These are phyloP conservation scores for Laterallus jamaicensis DNA, from an alignment of 2,113 vertebrate species.

Conservation along the genomic window DNA sequence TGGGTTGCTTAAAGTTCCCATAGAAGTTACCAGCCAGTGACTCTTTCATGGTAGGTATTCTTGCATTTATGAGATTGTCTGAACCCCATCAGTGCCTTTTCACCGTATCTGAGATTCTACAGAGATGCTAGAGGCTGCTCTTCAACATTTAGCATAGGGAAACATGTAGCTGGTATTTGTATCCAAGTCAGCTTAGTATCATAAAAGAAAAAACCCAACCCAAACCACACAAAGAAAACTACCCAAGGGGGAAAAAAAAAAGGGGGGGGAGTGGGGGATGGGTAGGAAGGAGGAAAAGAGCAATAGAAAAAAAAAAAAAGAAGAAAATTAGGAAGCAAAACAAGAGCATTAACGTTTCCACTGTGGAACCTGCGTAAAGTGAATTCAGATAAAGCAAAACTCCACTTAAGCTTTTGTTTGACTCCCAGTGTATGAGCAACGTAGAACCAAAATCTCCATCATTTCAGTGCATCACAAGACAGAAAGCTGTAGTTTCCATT, in stretches of 20 bases:
- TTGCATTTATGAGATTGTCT: not conserved
- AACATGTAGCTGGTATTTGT: not conserved
- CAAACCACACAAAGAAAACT: not conserved
- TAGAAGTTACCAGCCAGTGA: not conserved
- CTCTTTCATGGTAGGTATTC: rapidly evolving
- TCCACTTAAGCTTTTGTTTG: not conserved
- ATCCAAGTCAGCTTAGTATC: not conserved
- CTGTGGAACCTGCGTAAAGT: slow-evolving; percentile 56
- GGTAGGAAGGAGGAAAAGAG: not conserved
- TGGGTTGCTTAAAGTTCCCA: not conserved
- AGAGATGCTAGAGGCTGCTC: not conserved
- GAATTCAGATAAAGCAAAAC: slow-evolving; percentile 24
- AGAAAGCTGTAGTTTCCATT: not conserved
- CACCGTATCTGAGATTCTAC: not conserved
- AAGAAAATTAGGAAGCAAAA: not conserved
- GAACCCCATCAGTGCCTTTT: not conserved
- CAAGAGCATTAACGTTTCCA: not conserved
- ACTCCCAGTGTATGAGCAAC: not conserved
- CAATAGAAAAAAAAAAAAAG: not conserved
- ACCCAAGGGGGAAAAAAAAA: not conserved
- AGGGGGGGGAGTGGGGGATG: too few species aligned
- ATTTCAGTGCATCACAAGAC: not conserved
- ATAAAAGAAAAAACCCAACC: not conserved
- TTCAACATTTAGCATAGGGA: not conserved
- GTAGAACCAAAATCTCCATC: not conserved